Conservation (phyloP, 2,113 vertebrate species). For the Pseudopodoces humilis region DNA sequence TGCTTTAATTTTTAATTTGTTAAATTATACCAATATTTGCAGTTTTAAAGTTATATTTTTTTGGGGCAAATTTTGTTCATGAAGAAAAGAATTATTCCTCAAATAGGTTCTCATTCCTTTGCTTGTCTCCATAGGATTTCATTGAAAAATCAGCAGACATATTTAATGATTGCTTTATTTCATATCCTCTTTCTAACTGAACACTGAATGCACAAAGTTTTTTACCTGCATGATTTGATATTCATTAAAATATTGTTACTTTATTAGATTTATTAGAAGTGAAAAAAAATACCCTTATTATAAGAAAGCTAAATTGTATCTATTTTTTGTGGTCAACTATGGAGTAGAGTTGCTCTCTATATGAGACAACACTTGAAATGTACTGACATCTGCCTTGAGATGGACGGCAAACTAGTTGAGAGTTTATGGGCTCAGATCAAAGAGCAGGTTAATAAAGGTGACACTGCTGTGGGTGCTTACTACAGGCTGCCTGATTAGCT, state of each 20-base stretch:
- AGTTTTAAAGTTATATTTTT: neutral
- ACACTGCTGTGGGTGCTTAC: neutral
- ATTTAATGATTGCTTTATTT: neutral
- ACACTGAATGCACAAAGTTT: neutral
- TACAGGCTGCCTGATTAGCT: neutral
- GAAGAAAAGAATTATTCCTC: neutral
- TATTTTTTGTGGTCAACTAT: neutral
- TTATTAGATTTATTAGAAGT: neutral
- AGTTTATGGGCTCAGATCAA: neutral
- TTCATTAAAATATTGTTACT: neutral
- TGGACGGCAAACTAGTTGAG: rapidly evolving
- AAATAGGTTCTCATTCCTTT: neutral
- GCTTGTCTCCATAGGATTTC: neutral
- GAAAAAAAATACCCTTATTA: neutral
- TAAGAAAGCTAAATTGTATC: neutral
- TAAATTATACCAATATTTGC: neutral
- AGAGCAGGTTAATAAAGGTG: neutral
- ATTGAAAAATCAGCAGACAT: neutral
- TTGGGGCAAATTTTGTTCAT: neutral
- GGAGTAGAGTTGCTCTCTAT: neutral
- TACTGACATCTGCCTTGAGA: neutral
- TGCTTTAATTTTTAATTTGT: neutral
- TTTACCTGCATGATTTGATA: neutral
- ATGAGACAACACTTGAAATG: neutral
- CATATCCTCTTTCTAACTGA: neutral